Evolutionary conservation across 2,888 invertebrate genomes (phyloP).

Genomic region (Parochlus steinenii): DNA sequence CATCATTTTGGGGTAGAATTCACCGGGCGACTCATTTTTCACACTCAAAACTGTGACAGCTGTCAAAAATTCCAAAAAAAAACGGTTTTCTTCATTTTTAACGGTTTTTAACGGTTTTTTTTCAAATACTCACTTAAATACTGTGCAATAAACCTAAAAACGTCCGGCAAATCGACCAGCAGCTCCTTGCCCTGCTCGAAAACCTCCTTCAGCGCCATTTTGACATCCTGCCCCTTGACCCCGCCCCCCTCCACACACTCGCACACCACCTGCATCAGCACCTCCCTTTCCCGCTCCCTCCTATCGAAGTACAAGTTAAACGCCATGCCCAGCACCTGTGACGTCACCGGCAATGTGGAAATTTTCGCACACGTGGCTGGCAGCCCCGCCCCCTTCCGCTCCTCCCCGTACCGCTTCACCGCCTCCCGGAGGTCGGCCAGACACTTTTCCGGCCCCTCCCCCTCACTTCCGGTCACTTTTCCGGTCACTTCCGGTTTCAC

Average conservation of each 20-base stretch:
- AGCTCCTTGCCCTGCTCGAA: constrained; percentile 4
- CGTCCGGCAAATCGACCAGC: constrained; percentile 6
- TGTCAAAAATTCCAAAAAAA: too few relatives aligned
- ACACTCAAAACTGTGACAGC: too few relatives aligned
- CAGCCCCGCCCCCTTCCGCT: constrained; percentile 1
- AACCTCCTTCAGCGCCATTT: constrained; percentile 14
- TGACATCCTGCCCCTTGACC: constrained; percentile 18
- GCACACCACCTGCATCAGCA: constrained; percentile 1
- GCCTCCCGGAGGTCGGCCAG: background rate
- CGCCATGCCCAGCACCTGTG: constrained; percentile 1
- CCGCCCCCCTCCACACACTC: constrained; percentile 2
- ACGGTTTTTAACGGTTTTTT: too few relatives aligned
- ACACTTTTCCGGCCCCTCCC: too few relatives aligned
- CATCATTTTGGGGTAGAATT: too few relatives aligned
- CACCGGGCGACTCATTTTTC: too few relatives aligned
- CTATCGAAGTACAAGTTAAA: constrained; percentile 7
- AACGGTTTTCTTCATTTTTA: too few relatives aligned
- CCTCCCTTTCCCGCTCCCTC: constrained; percentile 8
- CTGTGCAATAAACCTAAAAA: constrained; percentile 9
- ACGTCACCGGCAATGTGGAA: background rate
- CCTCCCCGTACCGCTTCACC: background rate
- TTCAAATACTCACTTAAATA: constrained; percentile 8
- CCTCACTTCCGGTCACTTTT: too few relatives aligned
- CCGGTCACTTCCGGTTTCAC: too few relatives aligned
- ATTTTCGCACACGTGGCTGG: constrained; percentile 1